Conservation (phyloP, 2,797 vertebrate genomes). For the Danio albolineatus region DNA sequence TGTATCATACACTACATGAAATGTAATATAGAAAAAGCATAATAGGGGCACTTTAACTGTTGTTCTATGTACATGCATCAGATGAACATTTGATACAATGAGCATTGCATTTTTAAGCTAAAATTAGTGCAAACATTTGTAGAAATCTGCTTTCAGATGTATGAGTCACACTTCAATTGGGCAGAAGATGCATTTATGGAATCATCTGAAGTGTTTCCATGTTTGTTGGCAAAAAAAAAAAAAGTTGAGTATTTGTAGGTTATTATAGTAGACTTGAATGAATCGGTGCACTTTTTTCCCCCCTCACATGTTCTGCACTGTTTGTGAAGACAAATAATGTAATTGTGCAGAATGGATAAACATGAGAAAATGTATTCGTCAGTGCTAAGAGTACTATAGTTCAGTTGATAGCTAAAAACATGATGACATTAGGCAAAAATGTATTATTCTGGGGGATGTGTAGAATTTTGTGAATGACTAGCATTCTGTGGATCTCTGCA, state of each 20-base stretch:
- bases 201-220: neutral
- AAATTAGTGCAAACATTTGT: neutral
- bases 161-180: neutral
- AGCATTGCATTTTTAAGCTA: neutral
- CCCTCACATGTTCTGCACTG: conserved; percentile 5
- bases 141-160: neutral
- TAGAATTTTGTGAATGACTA: neutral
- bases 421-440: neutral
- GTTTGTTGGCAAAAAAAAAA: neutral
- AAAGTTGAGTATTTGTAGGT: neutral
- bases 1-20: too few relatives aligned
- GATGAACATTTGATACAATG: neutral
- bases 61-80: neutral
- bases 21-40: too few relatives aligned
- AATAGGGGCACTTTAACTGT: neutral
- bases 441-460: neutral
- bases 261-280: neutral
- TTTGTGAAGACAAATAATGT: neutral
- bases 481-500: conserved; percentile 1
- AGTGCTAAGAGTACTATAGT: neutral
- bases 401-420: neutral
- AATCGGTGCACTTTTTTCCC: neutral
- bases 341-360: neutral
- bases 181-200: neutral
- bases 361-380: neutral